Evolutionary conservation across 2,797 vertebrate genomes (phyloP).

Genomic region (Podargus strigoides): DNA sequence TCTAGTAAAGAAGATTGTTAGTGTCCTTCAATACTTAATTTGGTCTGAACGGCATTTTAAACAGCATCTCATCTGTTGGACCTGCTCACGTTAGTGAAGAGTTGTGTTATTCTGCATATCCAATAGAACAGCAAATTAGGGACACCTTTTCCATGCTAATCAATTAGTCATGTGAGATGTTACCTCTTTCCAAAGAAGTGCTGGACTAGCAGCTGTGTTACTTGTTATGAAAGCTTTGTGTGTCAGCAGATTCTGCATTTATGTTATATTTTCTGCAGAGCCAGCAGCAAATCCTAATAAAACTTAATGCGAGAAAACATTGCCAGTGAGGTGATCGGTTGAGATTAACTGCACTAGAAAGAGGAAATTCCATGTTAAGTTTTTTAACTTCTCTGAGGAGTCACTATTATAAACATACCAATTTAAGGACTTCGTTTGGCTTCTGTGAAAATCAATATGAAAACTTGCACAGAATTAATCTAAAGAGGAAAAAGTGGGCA

Average conservation of each 20-base stretch:
- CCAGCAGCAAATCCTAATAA: conserved; percentile 40
- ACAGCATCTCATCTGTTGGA: neutral
- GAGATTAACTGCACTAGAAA: neutral
- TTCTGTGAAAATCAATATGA: neutral
- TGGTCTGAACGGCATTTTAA: neutral
- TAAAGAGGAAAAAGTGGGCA: neutral
- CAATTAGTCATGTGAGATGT: conserved; percentile 46
- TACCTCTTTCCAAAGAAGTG: neutral
- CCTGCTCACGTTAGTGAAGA: neutral
- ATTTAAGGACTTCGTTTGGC: neutral
- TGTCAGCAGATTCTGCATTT: conserved; percentile 51
- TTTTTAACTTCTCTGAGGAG: neutral
- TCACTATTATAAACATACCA: neutral
- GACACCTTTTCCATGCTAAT: conserved; percentile 28
- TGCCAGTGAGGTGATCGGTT: conserved; percentile 11
- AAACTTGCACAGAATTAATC: neutral
- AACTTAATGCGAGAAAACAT: conserved; percentile 16
- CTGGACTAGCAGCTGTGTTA: neutral
- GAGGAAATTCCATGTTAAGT: neutral
- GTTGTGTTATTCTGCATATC: neutral
- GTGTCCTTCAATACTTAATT: neutral
- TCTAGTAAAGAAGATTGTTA: neutral
- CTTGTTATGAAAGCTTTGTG: conserved; percentile 1
- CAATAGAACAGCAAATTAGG: neutral
- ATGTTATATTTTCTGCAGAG: conserved; percentile 21